Evolutionary conservation across 2,888 invertebrate species (phyloP).

Genomic region (Empis stercorea): DNA sequence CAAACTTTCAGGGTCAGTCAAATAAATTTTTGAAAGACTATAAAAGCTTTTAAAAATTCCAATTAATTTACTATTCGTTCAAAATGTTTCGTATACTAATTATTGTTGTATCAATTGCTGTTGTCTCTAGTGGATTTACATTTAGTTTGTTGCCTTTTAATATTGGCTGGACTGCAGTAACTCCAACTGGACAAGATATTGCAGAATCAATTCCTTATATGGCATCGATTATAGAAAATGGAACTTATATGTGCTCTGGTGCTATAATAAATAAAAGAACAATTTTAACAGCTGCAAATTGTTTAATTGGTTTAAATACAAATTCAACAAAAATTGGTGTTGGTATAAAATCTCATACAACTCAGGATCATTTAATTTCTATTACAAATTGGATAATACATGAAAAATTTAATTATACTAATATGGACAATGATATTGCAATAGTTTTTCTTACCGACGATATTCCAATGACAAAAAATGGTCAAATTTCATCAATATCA

Average conservation of each 20-base stretch:
- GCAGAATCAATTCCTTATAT: conserved; percentile 24
- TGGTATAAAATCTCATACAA: conserved; percentile 15
- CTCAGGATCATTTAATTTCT: conserved; percentile 15
- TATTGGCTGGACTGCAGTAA: too few relatives aligned
- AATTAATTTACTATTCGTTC: too few relatives aligned
- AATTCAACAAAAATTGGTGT: conserved; percentile 19
- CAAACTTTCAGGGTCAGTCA: too few relatives aligned
- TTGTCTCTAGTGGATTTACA: too few relatives aligned
- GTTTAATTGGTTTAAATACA: conserved; percentile 14
- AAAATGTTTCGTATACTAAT: too few relatives aligned
- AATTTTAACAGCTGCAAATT: conserved; percentile 31
- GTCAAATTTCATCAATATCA: conserved; percentile 30
- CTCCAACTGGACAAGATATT: too few relatives aligned
- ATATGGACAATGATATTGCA: conserved; percentile 46
- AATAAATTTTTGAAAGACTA: too few relatives aligned
- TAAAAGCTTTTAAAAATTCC: too few relatives aligned
- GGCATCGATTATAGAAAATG: conserved; percentile 22
- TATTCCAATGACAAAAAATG: conserved; percentile 32
- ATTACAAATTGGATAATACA: conserved; percentile 17
- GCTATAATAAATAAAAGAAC: conserved; percentile 26
- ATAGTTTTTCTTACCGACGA: conserved; percentile 38
- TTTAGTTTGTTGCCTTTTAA: too few relatives aligned
- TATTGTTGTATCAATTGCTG: too few relatives aligned
- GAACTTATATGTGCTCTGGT: conserved; percentile 24
- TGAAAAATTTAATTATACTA: conserved; percentile 15